These are phyloP conservation scores for Synergus itoensis DNA, from an alignment of 2,888 invertebrate genomes.

Conservation along the genomic window DNA sequence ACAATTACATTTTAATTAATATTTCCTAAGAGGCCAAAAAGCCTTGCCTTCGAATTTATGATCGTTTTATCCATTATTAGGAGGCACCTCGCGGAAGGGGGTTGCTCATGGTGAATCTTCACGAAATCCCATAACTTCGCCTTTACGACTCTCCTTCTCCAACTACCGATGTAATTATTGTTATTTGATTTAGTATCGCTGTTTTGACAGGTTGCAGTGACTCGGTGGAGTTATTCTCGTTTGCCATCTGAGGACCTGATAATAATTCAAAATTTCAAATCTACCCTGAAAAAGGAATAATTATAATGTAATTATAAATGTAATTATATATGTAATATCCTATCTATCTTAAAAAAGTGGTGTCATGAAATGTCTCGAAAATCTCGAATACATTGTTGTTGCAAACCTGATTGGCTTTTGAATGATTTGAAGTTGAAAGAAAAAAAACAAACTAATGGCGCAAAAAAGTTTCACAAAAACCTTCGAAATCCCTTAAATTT, in stretches of 20 bases:
- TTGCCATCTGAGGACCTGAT: not conserved
- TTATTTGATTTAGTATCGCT: slow-evolving; percentile 67
- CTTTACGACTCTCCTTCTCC: slow-evolving; percentile 73
- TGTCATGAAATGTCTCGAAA: too few species aligned
- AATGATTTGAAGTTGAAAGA: too few species aligned
- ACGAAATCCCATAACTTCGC: slow-evolving; percentile 76
- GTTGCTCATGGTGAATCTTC: slow-evolving; percentile 69
- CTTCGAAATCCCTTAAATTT: too few species aligned
- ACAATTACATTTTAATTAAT: slow-evolving; percentile 79
- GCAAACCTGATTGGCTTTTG: too few species aligned
- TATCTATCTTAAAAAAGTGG: too few species aligned
- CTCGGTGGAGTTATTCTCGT: slow-evolving; percentile 11
- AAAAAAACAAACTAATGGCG: too few species aligned
- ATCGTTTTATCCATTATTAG: slow-evolving; percentile 78
- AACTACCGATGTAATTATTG: slow-evolving; percentile 67
- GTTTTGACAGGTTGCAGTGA: slow-evolving; percentile 58
- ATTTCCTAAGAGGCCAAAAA: slow-evolving; percentile 77
- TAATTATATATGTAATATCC: too few species aligned
- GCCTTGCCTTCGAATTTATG: slow-evolving; percentile 77
- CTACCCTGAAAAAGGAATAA: not conserved
- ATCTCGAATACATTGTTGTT: too few species aligned
- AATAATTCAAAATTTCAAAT: not conserved
- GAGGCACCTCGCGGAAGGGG: slow-evolving; percentile 61
- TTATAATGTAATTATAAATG: too few species aligned
- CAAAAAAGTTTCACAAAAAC: too few species aligned